Percentiles rank a stretch among this genome's conserved stretches.
Evolutionary conservation across 30 jellyfish, hydroid and myxozoan genomes (phyloP).

Genomic region (Mastigias papua): DNA sequence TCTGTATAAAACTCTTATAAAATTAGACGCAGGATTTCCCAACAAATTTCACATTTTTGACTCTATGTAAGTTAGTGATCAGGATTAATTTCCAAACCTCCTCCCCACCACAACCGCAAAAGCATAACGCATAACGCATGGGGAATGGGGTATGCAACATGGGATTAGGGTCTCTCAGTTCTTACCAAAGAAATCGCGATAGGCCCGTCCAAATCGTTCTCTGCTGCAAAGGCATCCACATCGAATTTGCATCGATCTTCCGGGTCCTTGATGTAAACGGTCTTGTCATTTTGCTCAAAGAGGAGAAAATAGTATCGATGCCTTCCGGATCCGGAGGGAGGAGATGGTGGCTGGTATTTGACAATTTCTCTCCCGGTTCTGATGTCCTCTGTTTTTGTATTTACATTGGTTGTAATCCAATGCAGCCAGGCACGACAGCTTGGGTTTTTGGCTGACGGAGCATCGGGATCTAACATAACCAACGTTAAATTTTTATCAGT

Average conservation of each 20-base stretch:
- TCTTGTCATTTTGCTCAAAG: slow-evolving; percentile 66
- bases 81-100: too few species aligned
- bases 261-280: slow-evolving; percentile 57
- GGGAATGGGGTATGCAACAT: too few species aligned
- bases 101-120: too few species aligned
- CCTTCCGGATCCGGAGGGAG: slow-evolving; percentile 81
- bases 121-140: too few species aligned
- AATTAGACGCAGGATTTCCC: too few species aligned
- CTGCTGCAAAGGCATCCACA: slow-evolving; percentile 62
- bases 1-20: too few species aligned
- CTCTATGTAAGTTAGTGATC: too few species aligned
- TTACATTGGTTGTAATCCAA: slow-evolving; percentile 70
- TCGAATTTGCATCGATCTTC: slow-evolving; percentile 72
- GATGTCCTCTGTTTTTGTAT: slow-evolving; percentile 25
- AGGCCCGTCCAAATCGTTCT: slow-evolving; percentile 68
- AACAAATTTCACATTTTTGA: too few species aligned
- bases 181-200: slow-evolving; percentile 63
- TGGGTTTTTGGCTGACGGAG: slow-evolving; percentile 85
- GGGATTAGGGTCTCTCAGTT: slow-evolving; percentile 49
- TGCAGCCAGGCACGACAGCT: slow-evolving; percentile 87
- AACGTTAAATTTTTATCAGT: slow-evolving; percentile 72
- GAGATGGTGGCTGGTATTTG: slow-evolving; percentile 64
- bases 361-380: slow-evolving; percentile 59
- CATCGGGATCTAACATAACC: slow-evolving; percentile 93
- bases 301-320: slow-evolving; percentile 70